Evolutionary conservation across 2,113 vertebrate species (phyloP).

Genomic region (Chaetodon auriga): DNA sequence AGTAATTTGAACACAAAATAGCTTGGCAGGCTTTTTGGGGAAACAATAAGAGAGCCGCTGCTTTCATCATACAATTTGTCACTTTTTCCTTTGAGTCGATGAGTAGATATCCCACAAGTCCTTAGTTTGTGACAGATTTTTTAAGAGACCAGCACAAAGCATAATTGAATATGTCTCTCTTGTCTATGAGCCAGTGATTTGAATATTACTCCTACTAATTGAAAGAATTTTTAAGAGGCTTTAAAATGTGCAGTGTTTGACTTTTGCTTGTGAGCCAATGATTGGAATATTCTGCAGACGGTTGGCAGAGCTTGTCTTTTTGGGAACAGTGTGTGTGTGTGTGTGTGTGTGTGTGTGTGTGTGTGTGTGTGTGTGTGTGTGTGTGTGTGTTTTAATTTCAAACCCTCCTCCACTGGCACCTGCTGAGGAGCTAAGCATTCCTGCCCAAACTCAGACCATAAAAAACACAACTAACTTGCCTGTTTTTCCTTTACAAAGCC

Average conservation of each 20-base stretch:
- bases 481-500: constrained; percentile 30
- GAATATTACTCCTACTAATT: constrained; percentile 51
- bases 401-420: constrained; percentile 57
- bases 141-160: constrained; percentile 46
- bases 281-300: constrained; percentile 44
- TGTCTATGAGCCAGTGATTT: constrained; percentile 55
- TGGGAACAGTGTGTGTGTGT: not conserved
- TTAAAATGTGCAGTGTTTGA: constrained; percentile 48
- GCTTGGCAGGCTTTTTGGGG: constrained; percentile 48
- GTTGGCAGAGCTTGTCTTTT: constrained; percentile 60
- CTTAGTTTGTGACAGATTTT: constrained; percentile 55
- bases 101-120: constrained; percentile 60
- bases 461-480: constrained; percentile 19
- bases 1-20: constrained; percentile 57
- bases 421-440: constrained; percentile 47
- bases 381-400: constrained; percentile 35
- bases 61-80: constrained; percentile 60
- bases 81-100: constrained; percentile 58
- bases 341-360: no score
- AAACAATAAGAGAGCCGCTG: constrained; percentile 55
- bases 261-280: constrained; percentile 38
- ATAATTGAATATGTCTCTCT: constrained; percentile 50
- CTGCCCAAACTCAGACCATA: constrained; percentile 47
- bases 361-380: no score
- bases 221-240: constrained; percentile 45